Conservation (phyloP, 2,797 vertebrate genomes). For the Anabas testudineus region DNA sequence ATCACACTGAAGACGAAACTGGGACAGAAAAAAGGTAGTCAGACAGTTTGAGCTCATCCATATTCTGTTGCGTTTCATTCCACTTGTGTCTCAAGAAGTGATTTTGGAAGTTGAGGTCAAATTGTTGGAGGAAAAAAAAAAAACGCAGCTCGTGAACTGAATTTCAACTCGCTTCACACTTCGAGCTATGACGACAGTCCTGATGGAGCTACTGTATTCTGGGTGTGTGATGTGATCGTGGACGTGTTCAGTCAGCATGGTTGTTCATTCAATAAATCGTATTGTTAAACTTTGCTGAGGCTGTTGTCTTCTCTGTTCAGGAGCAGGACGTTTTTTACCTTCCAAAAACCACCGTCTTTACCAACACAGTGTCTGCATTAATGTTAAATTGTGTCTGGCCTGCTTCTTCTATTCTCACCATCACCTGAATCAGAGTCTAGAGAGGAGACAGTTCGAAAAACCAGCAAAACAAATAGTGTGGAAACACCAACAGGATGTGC, state of each 20-base stretch:
- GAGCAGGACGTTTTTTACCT: neutral
- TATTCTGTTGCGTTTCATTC: conserved; percentile 62
- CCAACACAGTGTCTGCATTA: too few relatives aligned
- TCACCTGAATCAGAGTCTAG: too few relatives aligned
- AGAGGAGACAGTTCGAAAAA: too few relatives aligned
- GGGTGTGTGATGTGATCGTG: conserved; percentile 77
- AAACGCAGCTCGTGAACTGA: conserved; percentile 30
- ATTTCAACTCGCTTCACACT: conserved; percentile 32
- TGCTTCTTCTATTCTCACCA: too few relatives aligned
- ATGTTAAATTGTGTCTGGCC: too few relatives aligned
- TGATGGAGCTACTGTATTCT: conserved; percentile 23
- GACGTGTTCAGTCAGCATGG: conserved; percentile 78
- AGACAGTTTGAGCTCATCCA: conserved; percentile 53
- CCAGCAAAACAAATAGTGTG: neutral
- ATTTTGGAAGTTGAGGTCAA: conserved; percentile 48
- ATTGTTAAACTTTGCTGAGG: conserved; percentile 60
- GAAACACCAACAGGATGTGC: neutral
- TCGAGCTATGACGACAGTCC: conserved; percentile 15
- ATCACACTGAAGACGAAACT: conserved; percentile 23
- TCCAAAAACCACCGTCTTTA: too few relatives aligned
- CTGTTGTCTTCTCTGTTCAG: conserved; percentile 27
- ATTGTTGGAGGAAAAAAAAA: conserved; percentile 4
- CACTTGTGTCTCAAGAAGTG: conserved; percentile 51
- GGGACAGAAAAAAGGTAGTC: conserved; percentile 23
- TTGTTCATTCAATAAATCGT: conserved; percentile 78